A percentile compares a stretch with the other conserved stretches of the same genome.
phyloP scores from a whole-genome alignment of 1,140 invertebrate genomes.

The Arion vulgaris region DNA sequence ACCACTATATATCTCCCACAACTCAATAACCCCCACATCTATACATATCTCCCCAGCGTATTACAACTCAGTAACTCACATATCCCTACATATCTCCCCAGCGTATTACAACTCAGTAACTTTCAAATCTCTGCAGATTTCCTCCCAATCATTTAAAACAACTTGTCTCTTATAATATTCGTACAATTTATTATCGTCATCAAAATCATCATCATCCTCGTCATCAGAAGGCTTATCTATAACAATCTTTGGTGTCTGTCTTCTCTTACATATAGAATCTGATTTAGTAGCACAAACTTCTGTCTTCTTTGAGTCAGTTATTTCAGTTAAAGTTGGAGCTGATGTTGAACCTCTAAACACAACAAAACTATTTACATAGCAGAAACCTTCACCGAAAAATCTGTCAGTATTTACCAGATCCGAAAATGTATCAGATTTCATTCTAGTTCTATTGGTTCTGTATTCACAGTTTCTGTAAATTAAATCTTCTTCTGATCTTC shows the following conservation, averaged over 20 bases:
- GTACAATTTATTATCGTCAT: conserved; percentile 17
- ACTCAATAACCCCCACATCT: no score
- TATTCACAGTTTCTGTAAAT: background rate
- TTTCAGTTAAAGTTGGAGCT: background rate
- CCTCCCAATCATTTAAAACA: conserved; percentile 40
- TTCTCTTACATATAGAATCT: background rate
- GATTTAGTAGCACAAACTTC: background rate
- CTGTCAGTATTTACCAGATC: background rate
- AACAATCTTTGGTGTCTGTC: conserved; percentile 26
- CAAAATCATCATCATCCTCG: conserved; percentile 21
- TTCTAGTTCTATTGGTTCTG: background rate
- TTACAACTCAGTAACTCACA: no score
- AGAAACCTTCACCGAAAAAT: background rate
- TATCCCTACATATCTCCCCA: no score
- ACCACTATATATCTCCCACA: no score
- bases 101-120: conserved; percentile 32
- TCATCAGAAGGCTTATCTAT: conserved; percentile 35
- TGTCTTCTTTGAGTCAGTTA: background rate
- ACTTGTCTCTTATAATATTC: conserved; percentile 23
- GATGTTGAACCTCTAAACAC: conserved; percentile 1
- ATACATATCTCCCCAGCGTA: no score
- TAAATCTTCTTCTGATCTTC: conserved; percentile 26
- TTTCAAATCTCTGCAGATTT: conserved; percentile 22
- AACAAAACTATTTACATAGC: background rate
- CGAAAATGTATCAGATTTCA: background rate